A percentile compares a stretch with the other conserved stretches of the same genome.
These are phyloP conservation scores for Dissostichus mawsoni DNA, from an alignment of 2,113 vertebrate genomes.

Conservation along the genomic window DNA sequence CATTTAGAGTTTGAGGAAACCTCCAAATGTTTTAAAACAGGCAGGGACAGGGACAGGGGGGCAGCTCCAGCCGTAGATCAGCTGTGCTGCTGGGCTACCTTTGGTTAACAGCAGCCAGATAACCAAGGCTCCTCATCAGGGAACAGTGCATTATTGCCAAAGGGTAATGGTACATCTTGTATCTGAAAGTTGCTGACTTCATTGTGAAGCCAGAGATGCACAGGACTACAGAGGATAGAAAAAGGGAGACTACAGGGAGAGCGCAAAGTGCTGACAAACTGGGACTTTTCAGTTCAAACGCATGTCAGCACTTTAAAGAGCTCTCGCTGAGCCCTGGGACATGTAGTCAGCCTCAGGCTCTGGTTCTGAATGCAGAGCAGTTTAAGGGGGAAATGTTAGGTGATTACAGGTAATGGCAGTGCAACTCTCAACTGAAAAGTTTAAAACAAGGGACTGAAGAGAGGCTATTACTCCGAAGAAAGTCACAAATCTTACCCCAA, in stretches of 20 bases:
- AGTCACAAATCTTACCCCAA: slow-evolving; percentile 11
- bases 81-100: slow-evolving; percentile 4
- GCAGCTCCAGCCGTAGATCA: neutral
- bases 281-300: slow-evolving; percentile 73
- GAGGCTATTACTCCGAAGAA: neutral
- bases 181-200: slow-evolving; percentile 72
- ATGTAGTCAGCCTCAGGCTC: slow-evolving; percentile 47
- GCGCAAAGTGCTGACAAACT: slow-evolving; percentile 76
- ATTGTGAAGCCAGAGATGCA: slow-evolving; percentile 59
- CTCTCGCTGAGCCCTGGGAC: slow-evolving; percentile 64
- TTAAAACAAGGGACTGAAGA: too few species aligned
- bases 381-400: slow-evolving; percentile 36
- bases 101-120: slow-evolving; percentile 22
- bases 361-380: slow-evolving; percentile 65
- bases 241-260: slow-evolving; percentile 56
- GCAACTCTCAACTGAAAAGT: slow-evolving; percentile 29
- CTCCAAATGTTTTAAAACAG: neutral
- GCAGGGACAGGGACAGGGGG: neutral
- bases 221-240: slow-evolving; percentile 32
- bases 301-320: slow-evolving; percentile 75
- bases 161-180: slow-evolving; percentile 32
- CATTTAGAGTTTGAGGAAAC: slow-evolving; percentile 6
- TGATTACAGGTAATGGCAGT: slow-evolving; percentile 56
- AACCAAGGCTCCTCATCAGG: slow-evolving; percentile 25
- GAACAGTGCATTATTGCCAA: slow-evolving; percentile 35